Evolutionary conservation across 1,140 invertebrate species (phyloP).

Genomic region (Varroa destructor): DNA sequence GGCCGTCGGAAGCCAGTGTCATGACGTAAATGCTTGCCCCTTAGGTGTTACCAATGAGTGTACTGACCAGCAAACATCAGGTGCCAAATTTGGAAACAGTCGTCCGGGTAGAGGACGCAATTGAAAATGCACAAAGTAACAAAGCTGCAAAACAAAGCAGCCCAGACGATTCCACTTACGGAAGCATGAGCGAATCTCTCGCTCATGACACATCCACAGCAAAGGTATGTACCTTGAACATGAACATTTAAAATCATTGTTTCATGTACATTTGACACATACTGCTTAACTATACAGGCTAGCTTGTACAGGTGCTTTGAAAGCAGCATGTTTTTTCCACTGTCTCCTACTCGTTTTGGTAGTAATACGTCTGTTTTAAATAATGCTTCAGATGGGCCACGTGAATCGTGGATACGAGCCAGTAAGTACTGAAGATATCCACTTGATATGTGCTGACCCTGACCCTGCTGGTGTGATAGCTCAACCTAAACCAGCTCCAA

Average conservation of each 20-base stretch:
- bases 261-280: no score
- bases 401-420: slow-evolving; percentile 20
- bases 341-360: no score
- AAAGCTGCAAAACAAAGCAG: not conserved
- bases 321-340: no score
- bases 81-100: slow-evolving; percentile 6
- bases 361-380: no score
- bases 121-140: not conserved
- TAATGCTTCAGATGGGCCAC: not conserved
- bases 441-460: not conserved
- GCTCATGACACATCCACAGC: not conserved
- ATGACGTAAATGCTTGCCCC: not conserved
- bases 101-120: slow-evolving; percentile 12
- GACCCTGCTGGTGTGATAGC: not conserved
- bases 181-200: slow-evolving; percentile 22
- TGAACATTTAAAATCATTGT: not conserved
- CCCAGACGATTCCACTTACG: slow-evolving; percentile 21
- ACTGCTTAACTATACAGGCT: no score
- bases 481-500: not conserved
- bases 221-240: not conserved
- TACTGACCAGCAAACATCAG: not conserved
- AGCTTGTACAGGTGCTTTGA: no score
- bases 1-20: no score
- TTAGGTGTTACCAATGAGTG: slow-evolving; percentile 16
- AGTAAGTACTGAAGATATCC: slow-evolving; percentile 15